Evolutionary conservation across 37 sponge, comb jelly and placozoan species (phyloP), one percentile per base, ranked within the genome.

Genomic region (Haliclona indistincta): DNA sequence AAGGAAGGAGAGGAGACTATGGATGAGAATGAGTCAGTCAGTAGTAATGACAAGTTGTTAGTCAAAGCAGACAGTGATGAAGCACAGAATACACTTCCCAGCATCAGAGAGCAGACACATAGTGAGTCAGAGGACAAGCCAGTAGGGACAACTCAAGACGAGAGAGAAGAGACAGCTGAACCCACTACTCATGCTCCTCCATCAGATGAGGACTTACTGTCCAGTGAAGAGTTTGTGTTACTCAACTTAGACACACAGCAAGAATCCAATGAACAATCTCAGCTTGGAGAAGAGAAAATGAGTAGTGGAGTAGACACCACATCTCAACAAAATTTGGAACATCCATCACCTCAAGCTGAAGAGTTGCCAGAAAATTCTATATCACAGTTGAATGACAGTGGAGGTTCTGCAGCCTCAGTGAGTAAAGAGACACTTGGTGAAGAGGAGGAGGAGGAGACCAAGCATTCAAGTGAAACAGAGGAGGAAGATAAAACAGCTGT

Each of bases 81-180:
- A 58, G 13, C 6, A 25, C 11, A 26, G 22, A 58, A n/a, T 6
- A 25, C 26, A 58, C 11, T 20, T n/a, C n/a, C 11, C n/a, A n/a
- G 7, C n/a, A 38, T 7, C 30, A 7, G 69, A 68, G 25, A 32
- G 70, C 5, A 70, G 70, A 44, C 37, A 20, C 35, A 71, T 1
- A 45, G n/a, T 37, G 70, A 49, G 70, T 29, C 25, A 30, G 56
- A 20, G 39, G 34, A 53, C 34, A 3, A 71, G 56, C 40, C 45
- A 45, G 70, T 2, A 23, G 70, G 29, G 29, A n/a, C n/a, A n/a
- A n/a, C n/a, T n/a, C n/a, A n/a, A n/a, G n/a, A n/a, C 19, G 28
- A 33, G 26, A 40, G 36, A 11, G 75, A 67, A 54, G 28, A 5
- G 19, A n/a, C n/a, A n/a, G n/a, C n/a, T n/a, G n/a, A n/a, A n/a